These are phyloP conservation scores for Monochamus alternatus DNA, from an alignment of 2,888 invertebrate genomes.

Conservation along the genomic window DNA sequence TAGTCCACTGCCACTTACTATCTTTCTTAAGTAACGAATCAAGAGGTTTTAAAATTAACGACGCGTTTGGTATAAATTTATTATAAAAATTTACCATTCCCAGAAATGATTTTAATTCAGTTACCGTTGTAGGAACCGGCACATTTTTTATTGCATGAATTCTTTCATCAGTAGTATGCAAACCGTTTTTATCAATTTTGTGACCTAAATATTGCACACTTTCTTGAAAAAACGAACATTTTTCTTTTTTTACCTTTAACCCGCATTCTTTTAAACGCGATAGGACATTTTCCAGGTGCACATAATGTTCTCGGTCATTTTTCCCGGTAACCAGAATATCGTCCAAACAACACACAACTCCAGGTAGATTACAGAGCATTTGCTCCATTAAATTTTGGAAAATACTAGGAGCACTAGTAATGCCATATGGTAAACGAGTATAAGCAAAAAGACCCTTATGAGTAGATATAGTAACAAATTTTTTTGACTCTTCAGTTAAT, in stretches of 20 bases:
- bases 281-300: conserved; percentile 9
- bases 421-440: conserved; percentile 58
- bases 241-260: conserved; percentile 47
- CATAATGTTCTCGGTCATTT: conserved; percentile 39
- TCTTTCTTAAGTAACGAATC: conserved; percentile 41
- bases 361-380: conserved; percentile 51
- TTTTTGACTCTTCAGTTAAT: conserved; percentile 34
- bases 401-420: conserved; percentile 57
- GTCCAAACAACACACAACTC: conserved; percentile 36
- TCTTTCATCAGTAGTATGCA: conserved; percentile 48
- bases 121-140: conserved; percentile 12
- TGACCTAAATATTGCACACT: conserved; percentile 52
- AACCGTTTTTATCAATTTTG: conserved; percentile 52
- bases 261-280: conserved; percentile 42
- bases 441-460: conserved; percentile 56
- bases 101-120: conserved; percentile 41
- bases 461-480: conserved; percentile 55
- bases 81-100: conserved; percentile 41
- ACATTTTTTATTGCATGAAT: conserved; percentile 46
- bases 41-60: conserved; percentile 24
- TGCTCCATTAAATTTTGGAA: conserved; percentile 59
- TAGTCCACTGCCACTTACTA: conserved; percentile 22
- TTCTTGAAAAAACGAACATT: conserved; percentile 55
- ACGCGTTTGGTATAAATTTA: conserved; percentile 40
- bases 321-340: conserved; percentile 53